Percentiles rank a stretch among this genome's conserved stretches.
Evolutionary conservation across 2,888 invertebrate genomes (phyloP).

Genomic region (Drosophila greeni): DNA sequence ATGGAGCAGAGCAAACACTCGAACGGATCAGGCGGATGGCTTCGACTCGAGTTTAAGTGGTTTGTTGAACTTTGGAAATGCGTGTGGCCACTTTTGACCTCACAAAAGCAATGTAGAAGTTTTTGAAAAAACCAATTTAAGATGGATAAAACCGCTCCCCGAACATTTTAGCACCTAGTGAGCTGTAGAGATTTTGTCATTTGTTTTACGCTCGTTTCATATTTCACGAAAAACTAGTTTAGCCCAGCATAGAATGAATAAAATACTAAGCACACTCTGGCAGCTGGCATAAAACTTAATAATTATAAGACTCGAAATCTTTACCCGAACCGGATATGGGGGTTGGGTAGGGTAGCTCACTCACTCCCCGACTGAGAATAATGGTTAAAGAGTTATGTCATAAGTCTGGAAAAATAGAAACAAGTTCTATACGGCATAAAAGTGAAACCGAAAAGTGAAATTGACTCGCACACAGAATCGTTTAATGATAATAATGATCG

Average conservation of each 20-base stretch:
- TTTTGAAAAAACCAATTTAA: conserved; percentile 7
- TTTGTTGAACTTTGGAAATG: conserved; percentile 50
- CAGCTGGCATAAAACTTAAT: conserved; percentile 56
- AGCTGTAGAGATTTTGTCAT: conserved; percentile 27
- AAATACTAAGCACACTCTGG: conserved; percentile 57
- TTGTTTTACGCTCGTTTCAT: conserved; percentile 35
- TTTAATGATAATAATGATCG: conserved; percentile 61
- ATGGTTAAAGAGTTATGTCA: conserved; percentile 54
- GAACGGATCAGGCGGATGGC: conserved; percentile 15
- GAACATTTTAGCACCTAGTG: conserved; percentile 35
- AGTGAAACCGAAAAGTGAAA: conserved; percentile 62
- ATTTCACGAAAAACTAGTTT: conserved; percentile 58
- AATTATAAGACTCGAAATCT: conserved; percentile 42
- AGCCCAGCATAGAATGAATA: conserved; percentile 27
- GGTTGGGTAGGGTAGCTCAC: conserved; percentile 30
- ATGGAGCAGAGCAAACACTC: conserved; percentile 32
- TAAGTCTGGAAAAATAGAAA: conserved; percentile 23
- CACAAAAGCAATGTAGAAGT: conserved; percentile 2
- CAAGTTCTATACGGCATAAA: conserved; percentile 32
- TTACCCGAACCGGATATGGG: conserved; percentile 56
- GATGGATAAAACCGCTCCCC: conserved; percentile 17
- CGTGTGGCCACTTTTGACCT: conserved; percentile 40
- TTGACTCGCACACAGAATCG: conserved; percentile 44
- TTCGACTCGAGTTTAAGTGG: conserved; percentile 25
- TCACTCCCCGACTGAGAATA: conserved; percentile 15